phyloP scores from a whole-genome alignment of 2,797 vertebrate species.

The Bradypodion ventrale region DNA sequence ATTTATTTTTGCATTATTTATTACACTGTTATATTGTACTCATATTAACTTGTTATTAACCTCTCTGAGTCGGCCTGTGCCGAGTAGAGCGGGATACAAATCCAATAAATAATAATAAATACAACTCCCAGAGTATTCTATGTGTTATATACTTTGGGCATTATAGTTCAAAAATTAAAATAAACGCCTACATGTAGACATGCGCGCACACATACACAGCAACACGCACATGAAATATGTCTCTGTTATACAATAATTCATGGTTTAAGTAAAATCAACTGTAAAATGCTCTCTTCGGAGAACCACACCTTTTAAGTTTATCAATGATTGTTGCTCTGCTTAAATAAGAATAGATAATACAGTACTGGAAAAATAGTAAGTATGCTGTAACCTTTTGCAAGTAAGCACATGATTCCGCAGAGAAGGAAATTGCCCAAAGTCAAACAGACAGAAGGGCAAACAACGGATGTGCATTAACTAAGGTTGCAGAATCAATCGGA shows the following conservation, averaged over 20 bases:
- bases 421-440: slow-evolving; percentile 5
- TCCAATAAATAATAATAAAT: too few species aligned
- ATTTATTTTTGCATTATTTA: too few species aligned
- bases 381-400: slow-evolving; percentile 2
- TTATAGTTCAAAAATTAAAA: too few species aligned
- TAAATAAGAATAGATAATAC: neutral
- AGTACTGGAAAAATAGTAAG: neutral
- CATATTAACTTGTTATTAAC: too few species aligned
- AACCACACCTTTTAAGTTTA: neutral
- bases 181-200: too few species aligned
- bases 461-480: neutral
- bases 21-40: too few species aligned
- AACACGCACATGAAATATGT: too few species aligned
- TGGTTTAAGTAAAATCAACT: neutral
- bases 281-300: neutral
- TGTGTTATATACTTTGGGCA: too few species aligned
- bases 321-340: neutral
- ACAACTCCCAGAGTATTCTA: too few species aligned
- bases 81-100: too few species aligned
- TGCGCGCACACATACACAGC: too few species aligned
- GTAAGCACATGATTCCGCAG: neutral
- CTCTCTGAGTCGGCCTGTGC: too few species aligned
- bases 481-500: neutral
- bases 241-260: neutral
- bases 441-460: slow-evolving; percentile 16